Percentiles rank a stretch among this genome's conserved stretches.
phyloP scores from a whole-genome alignment of 2,888 invertebrate genomes.

The Amphipoea oculea region DNA sequence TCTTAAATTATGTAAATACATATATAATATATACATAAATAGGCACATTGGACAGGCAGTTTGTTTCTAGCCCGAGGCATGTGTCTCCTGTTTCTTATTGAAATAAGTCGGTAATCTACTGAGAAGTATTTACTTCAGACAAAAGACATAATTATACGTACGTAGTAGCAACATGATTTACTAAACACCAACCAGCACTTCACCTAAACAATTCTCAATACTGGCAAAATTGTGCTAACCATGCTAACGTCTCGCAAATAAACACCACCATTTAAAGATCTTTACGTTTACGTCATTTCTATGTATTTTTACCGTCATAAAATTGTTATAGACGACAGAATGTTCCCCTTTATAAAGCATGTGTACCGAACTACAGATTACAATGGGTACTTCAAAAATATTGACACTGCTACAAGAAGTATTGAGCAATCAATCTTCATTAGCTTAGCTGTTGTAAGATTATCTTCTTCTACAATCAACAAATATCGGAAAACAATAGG shows the following conservation, averaged over 20 bases:
- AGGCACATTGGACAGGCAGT: too few relatives aligned
- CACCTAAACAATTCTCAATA: not conserved
- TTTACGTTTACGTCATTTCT: not conserved
- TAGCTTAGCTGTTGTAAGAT: slow-evolving; percentile 28
- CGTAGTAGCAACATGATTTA: not conserved
- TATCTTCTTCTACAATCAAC: not conserved
- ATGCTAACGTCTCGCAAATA: not conserved
- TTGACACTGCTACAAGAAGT: slow-evolving; percentile 31
- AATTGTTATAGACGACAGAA: slow-evolving; percentile 21
- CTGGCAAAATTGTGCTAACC: not conserved
- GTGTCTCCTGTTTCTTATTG: not conserved
- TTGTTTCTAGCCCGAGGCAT: too few relatives aligned
- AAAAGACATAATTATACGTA: too few relatives aligned
- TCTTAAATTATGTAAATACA: too few relatives aligned
- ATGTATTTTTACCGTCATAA: not conserved
- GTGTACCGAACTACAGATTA: slow-evolving; percentile 4
- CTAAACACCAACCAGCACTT: not conserved
- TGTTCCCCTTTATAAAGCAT: slow-evolving; percentile 6
- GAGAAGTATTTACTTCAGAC: not conserved
- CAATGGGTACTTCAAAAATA: slow-evolving; percentile 40
- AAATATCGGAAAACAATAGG: slow-evolving; percentile 31
- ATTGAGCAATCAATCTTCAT: slow-evolving; percentile 45
- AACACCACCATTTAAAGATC: not conserved
- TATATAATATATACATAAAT: too few relatives aligned
- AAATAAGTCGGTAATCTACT: not conserved